phyloP scores from a whole-genome alignment of 2,888 invertebrate species.

The Iselma pallidipennis region DNA sequence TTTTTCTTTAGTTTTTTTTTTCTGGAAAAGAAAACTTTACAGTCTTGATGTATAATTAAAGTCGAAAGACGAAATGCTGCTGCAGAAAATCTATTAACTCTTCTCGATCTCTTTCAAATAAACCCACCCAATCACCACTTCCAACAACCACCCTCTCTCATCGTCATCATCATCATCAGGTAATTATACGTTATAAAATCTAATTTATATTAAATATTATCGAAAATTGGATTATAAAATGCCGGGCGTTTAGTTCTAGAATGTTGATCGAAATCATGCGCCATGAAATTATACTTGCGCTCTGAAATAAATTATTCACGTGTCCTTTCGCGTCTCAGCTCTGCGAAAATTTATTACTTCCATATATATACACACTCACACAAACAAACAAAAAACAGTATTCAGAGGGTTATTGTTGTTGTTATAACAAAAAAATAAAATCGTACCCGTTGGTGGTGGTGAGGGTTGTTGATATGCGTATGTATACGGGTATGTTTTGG shows the following conservation, averaged over 20 bases:
- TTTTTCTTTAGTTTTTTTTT: slow-evolving; percentile 18
- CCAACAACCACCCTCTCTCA: too few relatives aligned
- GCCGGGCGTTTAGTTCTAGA: slow-evolving; percentile 29
- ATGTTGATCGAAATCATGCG: slow-evolving; percentile 34
- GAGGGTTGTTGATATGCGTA: not conserved
- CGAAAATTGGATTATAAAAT: slow-evolving; percentile 36
- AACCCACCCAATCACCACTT: not conserved
- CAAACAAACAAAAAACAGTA: slow-evolving; percentile 2
- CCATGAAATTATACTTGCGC: slow-evolving; percentile 34
- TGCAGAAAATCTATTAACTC: slow-evolving; percentile 20
- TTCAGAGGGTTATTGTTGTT: slow-evolving; percentile 19
- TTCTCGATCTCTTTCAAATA: not conserved
- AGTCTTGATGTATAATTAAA: not conserved
- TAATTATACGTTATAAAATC: slow-evolving; percentile 31
- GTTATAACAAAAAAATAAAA: slow-evolving; percentile 12
- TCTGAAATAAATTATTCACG: slow-evolving; percentile 25
- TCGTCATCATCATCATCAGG: not conserved
- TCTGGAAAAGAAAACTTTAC: slow-evolving; percentile 5
- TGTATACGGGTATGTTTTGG: not conserved
- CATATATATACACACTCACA: too few relatives aligned
- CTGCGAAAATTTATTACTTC: slow-evolving; percentile 19
- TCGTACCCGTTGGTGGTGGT: not conserved
- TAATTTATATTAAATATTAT: slow-evolving; percentile 37
- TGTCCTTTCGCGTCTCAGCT: slow-evolving; percentile 19
- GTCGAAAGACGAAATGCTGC: not conserved